Evolutionary conservation across 2,888 invertebrate species (phyloP), one percentile per base, ranked within the genome.

Genomic region (Ernsta delagoae): DNA sequence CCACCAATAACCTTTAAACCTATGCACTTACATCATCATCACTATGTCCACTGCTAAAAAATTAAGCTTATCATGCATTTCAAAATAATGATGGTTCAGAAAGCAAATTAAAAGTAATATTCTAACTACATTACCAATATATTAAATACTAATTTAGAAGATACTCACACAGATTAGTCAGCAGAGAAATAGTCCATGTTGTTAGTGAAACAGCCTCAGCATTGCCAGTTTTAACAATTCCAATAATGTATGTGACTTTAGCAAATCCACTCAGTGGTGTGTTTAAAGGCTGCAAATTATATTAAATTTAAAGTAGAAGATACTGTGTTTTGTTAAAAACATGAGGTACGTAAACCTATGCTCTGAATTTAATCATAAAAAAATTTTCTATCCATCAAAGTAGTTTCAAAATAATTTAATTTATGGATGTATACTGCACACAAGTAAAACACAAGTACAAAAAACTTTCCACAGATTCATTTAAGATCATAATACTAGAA

Each of bases 181-280:
- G 94, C 11, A 97, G 95, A 24, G 98, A 97, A 71, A 98, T 96
- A 41, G 95, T 92, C 98, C 98, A 98, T 3, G 97, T 97, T 4
- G 96, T 91, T 12, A 96, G 88, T 60, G 97, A 97, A 0, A 98
- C 95, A 0, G 96, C 96, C 75, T 96, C 96, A 1, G 97, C 96
- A 83, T 97, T 96, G 79, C 95, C 95, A 2, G 95, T 94, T 68
- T 93, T 92, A 24, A 97, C 78, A 74, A 98, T 97, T 70, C 96
- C 96, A 68, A 95, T 83, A 34, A 98, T 93, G 82, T 98, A 97
- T 12, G 96, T 94, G 3, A 97, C 92, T 92, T 98, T 98, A 71
- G 97, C 97, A 41, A 96, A 96, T 7, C 97, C 97, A 76, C 97
- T 97, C 73, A 98, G 95, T 0, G 98, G 97, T 0, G 96, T 96